A percentile compares a stretch with the other conserved stretches of the same genome.
These are phyloP conservation scores for Drosophila picticornis DNA, from an alignment of 2,888 invertebrate genomes.

Conservation along the genomic window DNA sequence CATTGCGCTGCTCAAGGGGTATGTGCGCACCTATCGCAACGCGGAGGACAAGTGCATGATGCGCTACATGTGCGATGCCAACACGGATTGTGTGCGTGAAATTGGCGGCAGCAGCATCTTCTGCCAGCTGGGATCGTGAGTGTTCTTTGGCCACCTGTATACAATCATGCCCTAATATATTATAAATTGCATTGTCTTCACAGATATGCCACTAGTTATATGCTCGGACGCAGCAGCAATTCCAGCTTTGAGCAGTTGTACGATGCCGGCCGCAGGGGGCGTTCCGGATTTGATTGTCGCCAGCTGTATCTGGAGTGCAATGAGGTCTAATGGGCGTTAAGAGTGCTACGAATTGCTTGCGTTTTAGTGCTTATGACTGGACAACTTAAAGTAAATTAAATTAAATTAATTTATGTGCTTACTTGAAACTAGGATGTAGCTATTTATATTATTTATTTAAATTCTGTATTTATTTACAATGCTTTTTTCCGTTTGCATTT, in stretches of 20 bases:
- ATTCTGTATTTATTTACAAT: slow-evolving; percentile 71
- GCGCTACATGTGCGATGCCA: slow-evolving; percentile 95
- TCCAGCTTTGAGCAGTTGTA: slow-evolving; percentile 92
- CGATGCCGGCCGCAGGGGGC: slow-evolving; percentile 94
- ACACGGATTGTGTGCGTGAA: slow-evolving; percentile 93
- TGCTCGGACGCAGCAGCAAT: slow-evolving; percentile 91
- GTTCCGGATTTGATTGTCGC: slow-evolving; percentile 93
- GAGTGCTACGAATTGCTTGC: slow-evolving; percentile 16
- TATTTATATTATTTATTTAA: slow-evolving; percentile 80
- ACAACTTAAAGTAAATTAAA: slow-evolving; percentile 70
- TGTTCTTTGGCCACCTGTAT: background rate
- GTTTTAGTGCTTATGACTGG: slow-evolving; percentile 61
- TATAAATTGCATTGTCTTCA: slow-evolving; percentile 14
- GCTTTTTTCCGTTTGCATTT: slow-evolving; percentile 38
- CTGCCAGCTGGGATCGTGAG: slow-evolving; percentile 97
- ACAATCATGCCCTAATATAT: no score
- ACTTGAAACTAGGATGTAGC: slow-evolving; percentile 64
- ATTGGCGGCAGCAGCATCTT: slow-evolving; percentile 93
- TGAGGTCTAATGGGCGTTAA: slow-evolving; percentile 88
- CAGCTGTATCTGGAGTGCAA: slow-evolving; percentile 94
- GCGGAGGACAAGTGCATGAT: slow-evolving; percentile 93
- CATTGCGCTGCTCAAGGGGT: slow-evolving; percentile 95
- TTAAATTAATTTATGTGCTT: slow-evolving; percentile 80
- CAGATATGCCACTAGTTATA: slow-evolving; percentile 94
- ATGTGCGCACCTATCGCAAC: slow-evolving; percentile 92